Base-by-base conservation (phyloP, 2,113 vertebrate species). In the Prionailurus viverrinus region DNA sequence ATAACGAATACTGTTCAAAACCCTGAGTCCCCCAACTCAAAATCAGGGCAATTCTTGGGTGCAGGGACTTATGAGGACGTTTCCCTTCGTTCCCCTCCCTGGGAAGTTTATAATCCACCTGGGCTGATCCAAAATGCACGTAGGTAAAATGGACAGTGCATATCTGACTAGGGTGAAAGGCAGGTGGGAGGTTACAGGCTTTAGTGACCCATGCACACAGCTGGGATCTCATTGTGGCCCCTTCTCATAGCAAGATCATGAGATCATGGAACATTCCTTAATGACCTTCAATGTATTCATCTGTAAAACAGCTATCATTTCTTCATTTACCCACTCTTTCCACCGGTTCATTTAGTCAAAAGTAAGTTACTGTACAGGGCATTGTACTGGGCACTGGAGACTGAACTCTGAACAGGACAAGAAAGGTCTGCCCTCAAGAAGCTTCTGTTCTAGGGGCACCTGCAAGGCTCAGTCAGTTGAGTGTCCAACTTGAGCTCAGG, bases 21-120 rank as follows among this genome's bases (percentile, higher is more conserved):
- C 3, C 33, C 84, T 19, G 23, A 76, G 39, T 39, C 51, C 63
- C 68, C 39, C 61, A 66, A 58, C 31, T 76, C 66, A 76, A 51
- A 94, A 51, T 33, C n/a, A 29, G 21, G n/a, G 33, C 78, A 78
- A 41, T 36, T 53, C 33, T 61, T 11, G 7, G 36, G 29, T 19
- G 0, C 7, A 7, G 31, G 51, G 51, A 79, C 58, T 53, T 41
- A 8, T 1, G 23, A 53, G 63, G 33, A 45, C 0, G 0, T 79
- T 65, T 31, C 2, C 63, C 63, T 21, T 45, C 51, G 11, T 45
- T 51, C 58, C 53, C 48, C 68, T 53, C 23, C 78, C 25, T 3
- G 3, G 0, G 27, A 11, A 83, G 13, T 74, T 88, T 13, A 41
- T 16, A 31, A 25, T 69, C 68, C 48, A 51, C 23, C 10, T 27